Conservation (phyloP, 2,113 vertebrate species). For the Phylloscopus whistleri region DNA sequence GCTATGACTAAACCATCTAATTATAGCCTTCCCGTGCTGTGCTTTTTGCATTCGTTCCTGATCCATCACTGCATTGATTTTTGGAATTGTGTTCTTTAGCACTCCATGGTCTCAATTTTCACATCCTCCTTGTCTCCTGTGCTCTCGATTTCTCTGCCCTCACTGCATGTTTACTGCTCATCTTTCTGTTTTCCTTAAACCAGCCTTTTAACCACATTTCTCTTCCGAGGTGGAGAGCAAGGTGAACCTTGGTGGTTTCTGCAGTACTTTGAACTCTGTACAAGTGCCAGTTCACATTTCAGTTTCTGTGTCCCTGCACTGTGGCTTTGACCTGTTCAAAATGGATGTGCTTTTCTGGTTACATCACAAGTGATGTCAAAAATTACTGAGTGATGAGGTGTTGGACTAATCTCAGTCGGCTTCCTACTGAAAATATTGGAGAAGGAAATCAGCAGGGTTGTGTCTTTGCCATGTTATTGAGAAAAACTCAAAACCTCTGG, state of each 20-base stretch:
- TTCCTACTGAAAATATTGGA: neutral
- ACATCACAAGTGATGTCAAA: neutral
- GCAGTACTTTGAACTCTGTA: neutral
- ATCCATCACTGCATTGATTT: conserved; percentile 60
- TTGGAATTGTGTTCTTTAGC: conserved; percentile 32
- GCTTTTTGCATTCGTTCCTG: conserved; percentile 45
- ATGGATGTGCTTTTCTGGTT: neutral
- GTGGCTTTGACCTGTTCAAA: neutral
- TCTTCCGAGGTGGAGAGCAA: neutral
- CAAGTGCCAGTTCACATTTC: neutral
- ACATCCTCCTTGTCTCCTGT: neutral
- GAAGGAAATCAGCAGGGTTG: neutral
- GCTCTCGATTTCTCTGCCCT: neutral
- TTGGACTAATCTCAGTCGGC: neutral
- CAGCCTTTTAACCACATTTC: neutral
- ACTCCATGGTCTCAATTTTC: conserved; percentile 34
- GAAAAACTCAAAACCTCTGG: neutral
- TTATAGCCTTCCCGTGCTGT: conserved; percentile 51
- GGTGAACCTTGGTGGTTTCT: neutral
- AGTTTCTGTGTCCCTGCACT: neutral
- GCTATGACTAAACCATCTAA: conserved; percentile 62
- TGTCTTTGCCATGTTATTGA: neutral
- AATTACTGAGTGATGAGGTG: neutral
- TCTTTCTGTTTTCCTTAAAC: neutral
- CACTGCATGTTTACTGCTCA: neutral